These are phyloP conservation scores for Heliconius congener DNA, from an alignment of 1,140 invertebrate genomes.

Conservation along the genomic window DNA sequence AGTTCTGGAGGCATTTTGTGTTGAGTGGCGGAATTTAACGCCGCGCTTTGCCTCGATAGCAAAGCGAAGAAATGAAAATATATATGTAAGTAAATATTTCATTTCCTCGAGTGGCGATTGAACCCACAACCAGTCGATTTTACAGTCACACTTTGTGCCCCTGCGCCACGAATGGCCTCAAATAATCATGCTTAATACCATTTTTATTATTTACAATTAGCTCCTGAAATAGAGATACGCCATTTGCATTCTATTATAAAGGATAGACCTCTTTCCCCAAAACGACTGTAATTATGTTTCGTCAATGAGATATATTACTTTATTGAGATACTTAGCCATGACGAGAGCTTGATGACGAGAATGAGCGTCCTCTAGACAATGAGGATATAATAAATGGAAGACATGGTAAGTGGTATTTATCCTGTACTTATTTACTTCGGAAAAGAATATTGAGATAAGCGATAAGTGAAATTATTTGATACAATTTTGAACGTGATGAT, in stretches of 20 bases:
- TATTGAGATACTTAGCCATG: not conserved
- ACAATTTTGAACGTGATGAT: not conserved
- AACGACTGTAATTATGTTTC: slow-evolving; percentile 10
- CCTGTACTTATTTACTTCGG: not conserved
- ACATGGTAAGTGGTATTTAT: slow-evolving; percentile 2
- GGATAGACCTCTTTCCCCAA: not conserved
- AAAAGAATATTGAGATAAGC: not conserved
- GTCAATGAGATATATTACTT: slow-evolving; percentile 1
- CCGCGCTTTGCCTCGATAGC: too few species aligned
- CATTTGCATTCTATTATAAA: not conserved
- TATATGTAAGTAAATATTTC: too few species aligned
- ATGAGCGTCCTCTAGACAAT: slow-evolving; percentile 1
- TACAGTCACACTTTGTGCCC: too few species aligned
- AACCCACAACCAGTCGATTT: too few species aligned
- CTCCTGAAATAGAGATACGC: not conserved
- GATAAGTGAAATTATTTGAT: not conserved
- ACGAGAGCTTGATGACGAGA: slow-evolving; percentile 5
- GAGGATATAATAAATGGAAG: slow-evolving; percentile 3
- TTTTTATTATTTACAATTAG: too few species aligned
- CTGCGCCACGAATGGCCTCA: too few species aligned
- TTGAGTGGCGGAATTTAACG: too few species aligned
- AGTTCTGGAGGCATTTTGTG: too few species aligned
- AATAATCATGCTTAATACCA: too few species aligned
- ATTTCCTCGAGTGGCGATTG: too few species aligned
- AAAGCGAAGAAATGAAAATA: too few species aligned